Percentiles rank a stretch among this genome's conserved stretches.
phyloP scores from a whole-genome alignment of 2,113 vertebrate genomes.

The Verasper variegatus region DNA sequence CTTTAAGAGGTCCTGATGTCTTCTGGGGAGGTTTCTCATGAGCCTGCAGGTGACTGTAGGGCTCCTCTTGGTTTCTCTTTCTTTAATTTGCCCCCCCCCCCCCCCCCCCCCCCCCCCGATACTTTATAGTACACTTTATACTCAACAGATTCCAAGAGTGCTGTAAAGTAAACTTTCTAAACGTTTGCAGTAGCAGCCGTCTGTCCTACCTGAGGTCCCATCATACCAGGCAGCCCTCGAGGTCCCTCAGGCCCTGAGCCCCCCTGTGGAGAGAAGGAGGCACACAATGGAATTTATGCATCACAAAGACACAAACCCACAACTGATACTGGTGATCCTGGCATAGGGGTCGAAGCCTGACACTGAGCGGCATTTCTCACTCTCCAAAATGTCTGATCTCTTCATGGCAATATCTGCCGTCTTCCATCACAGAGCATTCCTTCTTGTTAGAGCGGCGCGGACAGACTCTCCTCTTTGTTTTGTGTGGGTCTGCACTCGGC shows the following conservation, averaged over 20 bases:
- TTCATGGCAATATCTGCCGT: not conserved
- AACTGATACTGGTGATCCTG: not conserved
- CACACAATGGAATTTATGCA: constrained; percentile 16
- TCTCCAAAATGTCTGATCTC: constrained; percentile 4
- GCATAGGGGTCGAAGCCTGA: not conserved
- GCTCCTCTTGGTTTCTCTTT: not conserved
- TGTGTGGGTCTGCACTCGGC: not conserved
- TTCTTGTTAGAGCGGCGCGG: not conserved
- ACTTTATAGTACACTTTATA: not conserved
- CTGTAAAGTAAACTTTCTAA: not conserved
- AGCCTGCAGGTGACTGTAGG: too few species aligned
- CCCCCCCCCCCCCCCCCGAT: too few species aligned
- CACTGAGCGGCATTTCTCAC: not conserved
- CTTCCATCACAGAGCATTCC: too few species aligned
- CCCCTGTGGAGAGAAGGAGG: constrained; percentile 82
- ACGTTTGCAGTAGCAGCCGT: not conserved
- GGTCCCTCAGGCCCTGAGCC: constrained; percentile 85
- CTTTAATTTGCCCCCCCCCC: not conserved
- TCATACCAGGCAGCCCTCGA: constrained; percentile 87
- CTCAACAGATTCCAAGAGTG: not conserved
- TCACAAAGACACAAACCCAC: constrained; percentile 18
- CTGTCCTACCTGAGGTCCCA: constrained; percentile 87
- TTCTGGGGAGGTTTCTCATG: not conserved
- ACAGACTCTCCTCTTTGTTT: constrained; percentile 8
- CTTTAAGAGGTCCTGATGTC: not conserved